Base-by-base conservation (phyloP, 2,113 vertebrate genomes). In the Puma concolor region DNA sequence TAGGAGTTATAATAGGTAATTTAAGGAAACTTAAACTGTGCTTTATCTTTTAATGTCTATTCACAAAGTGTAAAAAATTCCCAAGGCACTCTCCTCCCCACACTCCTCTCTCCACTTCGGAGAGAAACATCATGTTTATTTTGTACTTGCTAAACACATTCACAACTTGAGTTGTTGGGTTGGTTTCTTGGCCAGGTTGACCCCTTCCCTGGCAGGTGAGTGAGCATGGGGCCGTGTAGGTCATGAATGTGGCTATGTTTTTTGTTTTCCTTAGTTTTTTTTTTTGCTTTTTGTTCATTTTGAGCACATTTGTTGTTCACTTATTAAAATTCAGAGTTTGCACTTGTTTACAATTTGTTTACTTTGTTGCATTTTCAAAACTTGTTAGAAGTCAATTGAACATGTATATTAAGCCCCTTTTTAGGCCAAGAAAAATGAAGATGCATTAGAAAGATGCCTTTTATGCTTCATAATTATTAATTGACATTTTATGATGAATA, bases 401-500 rank as follows among this genome's bases (percentile, higher is more conserved):
- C 98, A 90, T 96, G 98, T 98, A 98, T 97, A 98, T 98, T 98
- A 98, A 99, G 98, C 91, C 29, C 98, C 95, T 98, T 98, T 99
- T 98, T 99, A 99, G 98, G 98, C 98, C 98, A 98, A 96, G 98
- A 98, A 99, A 99, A 99, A 99, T 99, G 99, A 98, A 99, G 98
- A 99, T 98, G 96, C 98, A 98, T 99, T 99, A 98, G 99, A 99
- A 99, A 98, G 98, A 99, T 98, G 98, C 98, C 99, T 99, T 99
- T 99, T 99, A 99, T 99, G 99, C 98, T 98, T 99, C 98, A 98
- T 99, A 99, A 99, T 99, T 99, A 99, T 99, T 99, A 99, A 99
- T 99, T 99, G 99, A 99, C 99, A 98, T 99, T 99, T 99, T 99
- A 99, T 99, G 98, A 99, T 99, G 99, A 99, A 99, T 99, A 99